Evolutionary conservation across 2,797 vertebrate genomes (phyloP).

Genomic region (Anguilla anguilla): DNA sequence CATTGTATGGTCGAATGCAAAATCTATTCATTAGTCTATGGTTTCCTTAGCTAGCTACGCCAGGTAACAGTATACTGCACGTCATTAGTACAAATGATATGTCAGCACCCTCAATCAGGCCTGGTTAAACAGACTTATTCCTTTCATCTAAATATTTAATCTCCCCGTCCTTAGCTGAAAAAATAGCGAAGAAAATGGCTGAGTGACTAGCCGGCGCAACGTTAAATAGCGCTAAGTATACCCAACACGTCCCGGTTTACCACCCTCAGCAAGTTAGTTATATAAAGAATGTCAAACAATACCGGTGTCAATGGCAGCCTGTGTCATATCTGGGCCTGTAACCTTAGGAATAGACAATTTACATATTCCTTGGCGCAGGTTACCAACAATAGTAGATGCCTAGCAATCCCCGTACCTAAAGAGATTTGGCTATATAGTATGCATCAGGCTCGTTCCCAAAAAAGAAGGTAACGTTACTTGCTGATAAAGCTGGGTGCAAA

Average conservation of each 20-base stretch:
- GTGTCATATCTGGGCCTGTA: background rate
- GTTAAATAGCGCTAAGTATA: background rate
- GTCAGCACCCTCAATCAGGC: constrained; percentile 27
- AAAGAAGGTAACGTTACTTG: background rate
- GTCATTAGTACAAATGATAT: constrained; percentile 9
- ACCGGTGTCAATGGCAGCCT: background rate
- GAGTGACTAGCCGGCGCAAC: background rate
- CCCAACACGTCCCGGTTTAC: background rate
- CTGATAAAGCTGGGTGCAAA: background rate
- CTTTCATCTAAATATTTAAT: background rate
- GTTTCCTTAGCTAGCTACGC: background rate
- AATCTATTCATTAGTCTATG: background rate
- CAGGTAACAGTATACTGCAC: background rate
- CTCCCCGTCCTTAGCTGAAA: background rate
- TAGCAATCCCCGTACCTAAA: background rate
- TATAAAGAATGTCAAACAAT: background rate
- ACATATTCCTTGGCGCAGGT: background rate
- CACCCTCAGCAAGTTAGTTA: background rate
- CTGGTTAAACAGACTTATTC: background rate
- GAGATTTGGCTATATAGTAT: too few relatives aligned
- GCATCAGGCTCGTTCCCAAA: too few relatives aligned
- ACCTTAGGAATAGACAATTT: background rate
- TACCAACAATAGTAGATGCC: background rate
- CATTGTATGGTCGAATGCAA: background rate
- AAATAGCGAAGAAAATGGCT: background rate